These are phyloP conservation scores for Cotesia congregata DNA, from an alignment of 2,888 invertebrate genomes.

Conservation along the genomic window DNA sequence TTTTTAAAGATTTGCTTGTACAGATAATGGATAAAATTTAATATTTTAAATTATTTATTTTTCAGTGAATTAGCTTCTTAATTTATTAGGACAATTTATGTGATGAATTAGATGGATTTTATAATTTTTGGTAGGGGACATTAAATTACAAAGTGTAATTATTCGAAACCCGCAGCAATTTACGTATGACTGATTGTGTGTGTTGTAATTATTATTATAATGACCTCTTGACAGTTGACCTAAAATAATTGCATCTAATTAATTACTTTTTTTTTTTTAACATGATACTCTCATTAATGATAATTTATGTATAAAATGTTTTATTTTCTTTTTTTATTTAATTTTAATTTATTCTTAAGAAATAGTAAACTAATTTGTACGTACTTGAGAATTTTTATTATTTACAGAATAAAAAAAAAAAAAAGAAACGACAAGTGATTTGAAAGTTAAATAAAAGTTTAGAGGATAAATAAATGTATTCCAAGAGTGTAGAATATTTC, in stretches of 20 bases:
- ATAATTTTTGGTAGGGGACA: neutral
- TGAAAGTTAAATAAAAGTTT: too few relatives aligned
- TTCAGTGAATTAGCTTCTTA: neutral
- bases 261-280: slow-evolving; percentile 19
- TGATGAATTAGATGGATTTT: neutral
- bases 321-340: neutral
- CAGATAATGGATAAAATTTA: neutral
- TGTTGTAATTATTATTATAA: neutral
- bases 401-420: too few relatives aligned
- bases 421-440: too few relatives aligned
- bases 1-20: neutral
- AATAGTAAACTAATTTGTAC: neutral
- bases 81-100: neutral
- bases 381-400: neutral
- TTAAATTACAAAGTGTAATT: slow-evolving; percentile 6
- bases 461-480: too few relatives aligned
- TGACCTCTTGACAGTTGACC: slow-evolving; percentile 9
- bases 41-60: neutral
- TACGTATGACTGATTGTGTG: slow-evolving; percentile 15
- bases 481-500: too few relatives aligned
- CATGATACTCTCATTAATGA: neutral
- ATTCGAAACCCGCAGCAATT: neutral
- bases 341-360: neutral
- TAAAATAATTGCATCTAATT: slow-evolving; percentile 24
- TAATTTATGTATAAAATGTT: neutral